These are phyloP conservation scores for Zoanthus sansibaricus DNA, from an alignment of 92 coral and sea anemone species.

Conservation along the genomic window DNA sequence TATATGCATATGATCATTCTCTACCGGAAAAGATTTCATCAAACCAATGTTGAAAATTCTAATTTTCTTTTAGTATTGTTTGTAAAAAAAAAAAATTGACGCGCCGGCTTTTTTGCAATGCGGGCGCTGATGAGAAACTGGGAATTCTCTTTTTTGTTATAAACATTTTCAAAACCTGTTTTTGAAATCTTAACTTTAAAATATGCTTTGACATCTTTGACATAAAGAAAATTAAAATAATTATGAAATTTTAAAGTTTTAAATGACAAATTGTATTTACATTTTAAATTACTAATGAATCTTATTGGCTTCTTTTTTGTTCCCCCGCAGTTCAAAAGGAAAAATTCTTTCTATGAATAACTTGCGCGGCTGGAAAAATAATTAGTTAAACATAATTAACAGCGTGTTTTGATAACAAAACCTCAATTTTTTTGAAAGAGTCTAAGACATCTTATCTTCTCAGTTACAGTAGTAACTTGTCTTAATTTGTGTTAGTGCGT, in stretches of 20 bases:
- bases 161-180: neutral
- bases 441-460: neutral
- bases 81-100: no score
- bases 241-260: neutral
- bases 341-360: neutral
- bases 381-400: neutral
- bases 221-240: no score
- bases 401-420: neutral
- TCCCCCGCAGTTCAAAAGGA: neutral
- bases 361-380: neutral
- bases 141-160: neutral
- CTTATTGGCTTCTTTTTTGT: neutral
- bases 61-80: no score
- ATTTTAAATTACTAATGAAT: neutral
- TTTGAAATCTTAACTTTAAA: neutral
- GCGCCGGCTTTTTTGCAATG: no score
- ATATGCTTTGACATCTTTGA: no score
- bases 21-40: no score
- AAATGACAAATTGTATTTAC: neutral
- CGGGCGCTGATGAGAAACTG: no score
- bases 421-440: neutral
- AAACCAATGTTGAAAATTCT: no score
- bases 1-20: no score
- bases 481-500: neutral
- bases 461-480: neutral